phyloP scores from a whole-genome alignment of 2,888 invertebrate species.

The Hypomecis atomaria region DNA sequence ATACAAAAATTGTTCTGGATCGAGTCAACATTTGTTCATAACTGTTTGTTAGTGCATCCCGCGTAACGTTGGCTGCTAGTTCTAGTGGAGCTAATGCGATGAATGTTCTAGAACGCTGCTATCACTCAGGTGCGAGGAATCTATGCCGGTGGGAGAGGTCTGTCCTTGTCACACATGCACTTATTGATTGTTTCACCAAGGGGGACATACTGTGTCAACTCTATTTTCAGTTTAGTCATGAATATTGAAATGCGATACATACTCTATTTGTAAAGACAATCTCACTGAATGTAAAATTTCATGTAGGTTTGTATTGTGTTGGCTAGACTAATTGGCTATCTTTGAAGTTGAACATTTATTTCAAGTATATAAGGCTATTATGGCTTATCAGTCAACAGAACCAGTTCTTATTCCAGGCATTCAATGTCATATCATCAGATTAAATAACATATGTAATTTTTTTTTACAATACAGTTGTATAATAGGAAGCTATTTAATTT shows the following conservation, averaged over 20 bases:
- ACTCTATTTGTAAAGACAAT: too few species aligned
- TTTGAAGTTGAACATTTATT: too few species aligned
- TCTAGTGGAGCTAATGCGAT: constrained; percentile 63
- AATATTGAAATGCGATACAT: too few species aligned
- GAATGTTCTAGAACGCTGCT: constrained; percentile 66
- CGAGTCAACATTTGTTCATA: constrained; percentile 62
- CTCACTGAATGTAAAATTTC: too few species aligned
- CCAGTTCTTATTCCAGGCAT: too few species aligned
- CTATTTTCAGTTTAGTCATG: not conserved
- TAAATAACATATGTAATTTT: not conserved
- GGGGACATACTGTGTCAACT: not conserved
- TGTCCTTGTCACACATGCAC: constrained; percentile 36
- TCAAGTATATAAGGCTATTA: too few species aligned
- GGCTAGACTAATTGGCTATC: too few species aligned
- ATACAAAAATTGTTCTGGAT: constrained; percentile 80
- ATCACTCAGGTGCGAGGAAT: constrained; percentile 63
- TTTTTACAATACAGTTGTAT: not conserved
- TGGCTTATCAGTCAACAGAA: too few species aligned
- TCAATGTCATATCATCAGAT: not conserved
- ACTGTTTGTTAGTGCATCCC: constrained; percentile 74
- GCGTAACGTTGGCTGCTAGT: constrained; percentile 69
- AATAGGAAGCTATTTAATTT: not conserved
- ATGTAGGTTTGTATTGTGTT: too few species aligned
- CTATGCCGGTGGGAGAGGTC: constrained; percentile 64
- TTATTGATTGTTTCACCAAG: not conserved